A percentile compares a stretch with the other conserved stretches of the same genome.
Evolutionary conservation across 1,140 invertebrate genomes (phyloP).

Genomic region (Akabosia matsudoensis): DNA sequence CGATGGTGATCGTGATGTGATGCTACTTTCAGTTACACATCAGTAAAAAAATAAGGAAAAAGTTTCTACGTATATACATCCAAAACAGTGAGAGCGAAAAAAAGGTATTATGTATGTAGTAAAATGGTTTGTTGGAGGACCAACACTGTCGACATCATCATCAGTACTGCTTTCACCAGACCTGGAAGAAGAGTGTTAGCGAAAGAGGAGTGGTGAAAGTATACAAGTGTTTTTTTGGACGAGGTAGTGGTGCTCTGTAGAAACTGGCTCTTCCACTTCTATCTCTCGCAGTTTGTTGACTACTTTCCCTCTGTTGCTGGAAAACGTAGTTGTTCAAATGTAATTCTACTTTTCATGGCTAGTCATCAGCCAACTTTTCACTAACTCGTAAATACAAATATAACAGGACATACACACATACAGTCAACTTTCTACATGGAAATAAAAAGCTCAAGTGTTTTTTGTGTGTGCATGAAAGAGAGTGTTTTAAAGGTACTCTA

Average conservation of each 20-base stretch:
- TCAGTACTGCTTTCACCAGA: neutral
- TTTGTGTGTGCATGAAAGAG: neutral
- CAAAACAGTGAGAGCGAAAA: neutral
- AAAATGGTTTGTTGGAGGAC: neutral
- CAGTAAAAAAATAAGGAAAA: neutral
- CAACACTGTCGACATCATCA: neutral
- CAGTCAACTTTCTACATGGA: neutral
- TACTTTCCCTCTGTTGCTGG: no score
- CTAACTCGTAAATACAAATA: neutral
- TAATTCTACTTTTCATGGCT: constrained; percentile 16
- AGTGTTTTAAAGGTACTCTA: neutral
- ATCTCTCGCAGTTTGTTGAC: neutral
- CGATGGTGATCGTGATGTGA: neutral
- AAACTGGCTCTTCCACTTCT: neutral
- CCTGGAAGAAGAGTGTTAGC: no score
- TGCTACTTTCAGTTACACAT: constrained; percentile 1
- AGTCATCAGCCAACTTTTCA: constrained; percentile 21
- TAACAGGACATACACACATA: neutral
- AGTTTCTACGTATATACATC: neutral
- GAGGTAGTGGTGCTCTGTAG: neutral
- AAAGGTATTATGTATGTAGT: neutral
- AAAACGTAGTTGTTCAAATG: constrained; percentile 17
- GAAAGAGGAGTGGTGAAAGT: neutral
- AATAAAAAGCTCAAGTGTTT: neutral
- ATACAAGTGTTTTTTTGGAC: neutral